Percentiles rank a stretch among this genome's conserved stretches.
Conservation (phyloP, 2,797 vertebrate species). For the Eulemur coronatus region DNA sequence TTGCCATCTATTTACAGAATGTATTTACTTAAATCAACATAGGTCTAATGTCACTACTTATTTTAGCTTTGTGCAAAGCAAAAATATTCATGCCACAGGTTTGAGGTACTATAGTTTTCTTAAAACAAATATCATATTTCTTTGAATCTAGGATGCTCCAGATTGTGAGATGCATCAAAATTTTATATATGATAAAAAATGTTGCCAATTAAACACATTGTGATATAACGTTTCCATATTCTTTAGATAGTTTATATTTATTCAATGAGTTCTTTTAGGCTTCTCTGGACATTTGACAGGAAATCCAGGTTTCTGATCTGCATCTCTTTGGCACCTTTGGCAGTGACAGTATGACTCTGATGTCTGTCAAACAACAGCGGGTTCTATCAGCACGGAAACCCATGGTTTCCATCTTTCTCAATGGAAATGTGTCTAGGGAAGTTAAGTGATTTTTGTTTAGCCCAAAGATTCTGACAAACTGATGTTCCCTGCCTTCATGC, state of each 20-base stretch:
- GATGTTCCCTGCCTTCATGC: neutral
- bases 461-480: neutral
- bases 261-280: neutral
- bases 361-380: neutral
- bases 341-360: neutral
- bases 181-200: neutral
- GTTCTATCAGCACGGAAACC: neutral
- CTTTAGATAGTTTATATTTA: neutral
- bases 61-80: neutral
- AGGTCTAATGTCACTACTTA: neutral
- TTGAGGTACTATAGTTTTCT: neutral
- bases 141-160: neutral
- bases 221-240: neutral
- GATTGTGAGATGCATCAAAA: neutral
- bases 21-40: neutral
- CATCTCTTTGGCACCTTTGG: neutral
- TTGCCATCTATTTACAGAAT: neutral
- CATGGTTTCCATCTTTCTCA: neutral
- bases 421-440: rapidly evolving
- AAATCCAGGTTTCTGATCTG: neutral
- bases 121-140: neutral
- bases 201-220: neutral
- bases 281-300: neutral
- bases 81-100: neutral
- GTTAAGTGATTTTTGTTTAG: neutral